phyloP scores from a whole-genome alignment of 2,113 vertebrate species.

The Campylomormyrus numenius region DNA sequence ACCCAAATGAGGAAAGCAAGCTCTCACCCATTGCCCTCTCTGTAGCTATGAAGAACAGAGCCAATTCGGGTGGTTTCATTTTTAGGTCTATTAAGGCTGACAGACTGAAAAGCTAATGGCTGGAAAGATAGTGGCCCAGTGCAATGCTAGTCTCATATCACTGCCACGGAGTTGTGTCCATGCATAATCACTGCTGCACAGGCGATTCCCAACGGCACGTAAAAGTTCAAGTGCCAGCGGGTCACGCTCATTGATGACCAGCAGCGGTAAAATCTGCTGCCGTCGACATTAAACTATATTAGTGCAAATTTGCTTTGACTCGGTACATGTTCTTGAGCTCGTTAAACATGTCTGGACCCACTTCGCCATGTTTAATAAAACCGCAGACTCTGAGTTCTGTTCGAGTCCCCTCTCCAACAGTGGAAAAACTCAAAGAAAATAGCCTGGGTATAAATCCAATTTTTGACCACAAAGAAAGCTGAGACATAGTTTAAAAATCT shows the following conservation, averaged over 20 bases:
- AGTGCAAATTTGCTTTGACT: constrained; percentile 24
- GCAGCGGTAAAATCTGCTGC: neutral
- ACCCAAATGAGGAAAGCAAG: neutral
- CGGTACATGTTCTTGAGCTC: constrained; percentile 31
- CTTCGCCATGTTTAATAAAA: constrained; percentile 40
- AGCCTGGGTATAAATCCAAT: constrained; percentile 31
- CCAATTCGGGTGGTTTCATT: neutral
- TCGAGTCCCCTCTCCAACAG: constrained; percentile 8
- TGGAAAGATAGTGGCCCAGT: neutral
- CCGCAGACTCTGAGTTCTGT: constrained; percentile 23
- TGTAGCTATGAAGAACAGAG: neutral
- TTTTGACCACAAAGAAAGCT: constrained; percentile 36
- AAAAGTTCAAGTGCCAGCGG: neutral
- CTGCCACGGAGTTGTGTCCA: neutral
- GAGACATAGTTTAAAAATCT: constrained; percentile 34
- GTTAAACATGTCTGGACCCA: constrained; percentile 32
- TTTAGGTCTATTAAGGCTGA: neutral
- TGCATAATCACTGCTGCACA: neutral
- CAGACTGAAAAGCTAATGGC: neutral
- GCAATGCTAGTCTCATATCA: neutral
- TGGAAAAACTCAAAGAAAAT: constrained; percentile 37
- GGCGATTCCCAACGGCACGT: neutral
- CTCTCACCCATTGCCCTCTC: neutral
- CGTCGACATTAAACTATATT: constrained; percentile 21
- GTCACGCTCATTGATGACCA: neutral